A percentile compares a stretch with the other conserved stretches of the same genome.
Conservation (phyloP, 2,888 invertebrate species). For the Apamea sordens region DNA sequence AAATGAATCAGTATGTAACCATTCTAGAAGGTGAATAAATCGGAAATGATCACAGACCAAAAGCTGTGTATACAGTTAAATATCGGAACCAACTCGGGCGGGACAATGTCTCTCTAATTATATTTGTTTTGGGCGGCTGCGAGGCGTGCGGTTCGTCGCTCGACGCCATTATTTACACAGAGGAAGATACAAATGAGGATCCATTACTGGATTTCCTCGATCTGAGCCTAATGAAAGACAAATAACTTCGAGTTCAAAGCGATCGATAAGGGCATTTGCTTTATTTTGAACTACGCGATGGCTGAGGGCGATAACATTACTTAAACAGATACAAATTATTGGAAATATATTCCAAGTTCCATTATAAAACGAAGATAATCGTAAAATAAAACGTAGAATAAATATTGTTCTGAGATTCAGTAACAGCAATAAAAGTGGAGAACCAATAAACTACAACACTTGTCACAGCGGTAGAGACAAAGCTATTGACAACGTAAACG, state of each 20-base stretch:
- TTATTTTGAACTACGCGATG: conserved; percentile 80
- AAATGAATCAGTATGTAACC: conserved; percentile 9
- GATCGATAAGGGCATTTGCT: conserved; percentile 82
- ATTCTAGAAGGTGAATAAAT: conserved; percentile 21
- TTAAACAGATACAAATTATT: conserved; percentile 50
- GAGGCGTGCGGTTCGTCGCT: conserved; percentile 77
- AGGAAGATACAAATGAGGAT: conserved; percentile 86
- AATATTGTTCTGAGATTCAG: conserved; percentile 30
- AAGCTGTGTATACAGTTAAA: conserved; percentile 55
- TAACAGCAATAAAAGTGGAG: conserved; percentile 74
- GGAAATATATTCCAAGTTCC: conserved; percentile 33
- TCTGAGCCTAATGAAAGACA: conserved; percentile 87
- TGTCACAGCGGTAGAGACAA: conserved; percentile 74
- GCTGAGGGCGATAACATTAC: conserved; percentile 53
- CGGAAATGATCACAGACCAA: conserved; percentile 29
- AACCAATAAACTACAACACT: conserved; percentile 75
- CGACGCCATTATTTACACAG: conserved; percentile 84
- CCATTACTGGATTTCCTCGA: conserved; percentile 87
- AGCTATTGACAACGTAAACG: conserved; percentile 75
- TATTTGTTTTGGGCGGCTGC: conserved; percentile 80
- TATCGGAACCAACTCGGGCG: conserved; percentile 61
- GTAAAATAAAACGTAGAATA: conserved; percentile 28
- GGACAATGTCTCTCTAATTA: conserved; percentile 81
- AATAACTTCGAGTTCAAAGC: conserved; percentile 85
- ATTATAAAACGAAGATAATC: conserved; percentile 22